Conservation (phyloP, 2,113 vertebrate genomes). For the Lipophrys pholis region DNA sequence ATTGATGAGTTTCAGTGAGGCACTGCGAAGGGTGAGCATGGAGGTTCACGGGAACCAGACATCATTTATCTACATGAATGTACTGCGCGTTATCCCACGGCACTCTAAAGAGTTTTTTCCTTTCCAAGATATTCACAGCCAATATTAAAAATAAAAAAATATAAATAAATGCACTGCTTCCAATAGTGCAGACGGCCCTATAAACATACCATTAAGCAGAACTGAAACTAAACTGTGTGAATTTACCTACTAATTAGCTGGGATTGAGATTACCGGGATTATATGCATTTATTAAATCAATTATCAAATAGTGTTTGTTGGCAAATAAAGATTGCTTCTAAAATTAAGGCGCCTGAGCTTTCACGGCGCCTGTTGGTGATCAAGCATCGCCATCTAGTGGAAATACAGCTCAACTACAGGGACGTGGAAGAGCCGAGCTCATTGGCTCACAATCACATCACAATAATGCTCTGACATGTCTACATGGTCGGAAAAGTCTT, state of each 20-base stretch:
- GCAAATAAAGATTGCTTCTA: background rate
- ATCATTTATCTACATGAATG: conserved; percentile 8
- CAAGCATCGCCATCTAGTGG: conserved; percentile 74
- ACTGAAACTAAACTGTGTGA: background rate
- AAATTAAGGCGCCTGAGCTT: background rate
- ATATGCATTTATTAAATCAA: background rate
- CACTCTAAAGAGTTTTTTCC: background rate
- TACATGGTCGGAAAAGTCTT: too few relatives aligned
- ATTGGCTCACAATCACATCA: too few relatives aligned
- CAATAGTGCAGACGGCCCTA: too few relatives aligned
- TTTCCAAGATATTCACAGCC: too few relatives aligned
- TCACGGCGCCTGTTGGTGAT: conserved; percentile 1
- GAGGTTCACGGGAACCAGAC: background rate
- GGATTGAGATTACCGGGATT: background rate
- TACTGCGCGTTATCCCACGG: too few relatives aligned
- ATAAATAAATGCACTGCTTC: background rate
- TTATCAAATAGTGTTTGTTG: background rate
- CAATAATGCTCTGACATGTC: too few relatives aligned
- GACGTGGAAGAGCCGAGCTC: too few relatives aligned
- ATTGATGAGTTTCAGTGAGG: conserved; percentile 34
- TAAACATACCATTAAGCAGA: background rate
- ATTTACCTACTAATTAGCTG: background rate
- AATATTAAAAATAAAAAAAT: background rate
- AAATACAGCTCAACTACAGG: background rate
- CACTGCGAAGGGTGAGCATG: conserved; percentile 7